Evolutionary conservation across 2,888 invertebrate species (phyloP).

Genomic region (Caenorhabditis sulstoni): DNA sequence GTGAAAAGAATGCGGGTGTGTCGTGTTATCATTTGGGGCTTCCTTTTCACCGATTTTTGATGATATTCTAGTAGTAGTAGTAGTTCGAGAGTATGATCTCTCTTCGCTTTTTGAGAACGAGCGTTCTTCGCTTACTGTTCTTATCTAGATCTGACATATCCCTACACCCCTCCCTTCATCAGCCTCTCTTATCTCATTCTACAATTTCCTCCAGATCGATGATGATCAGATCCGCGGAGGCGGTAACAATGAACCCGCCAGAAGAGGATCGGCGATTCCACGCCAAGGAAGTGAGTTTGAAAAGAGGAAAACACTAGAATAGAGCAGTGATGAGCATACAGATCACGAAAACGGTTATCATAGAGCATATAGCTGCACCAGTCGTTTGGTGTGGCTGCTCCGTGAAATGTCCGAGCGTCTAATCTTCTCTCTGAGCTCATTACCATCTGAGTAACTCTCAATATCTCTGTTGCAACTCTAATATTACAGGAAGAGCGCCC

Average conservation of each 20-base stretch:
- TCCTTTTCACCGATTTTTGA: no score
- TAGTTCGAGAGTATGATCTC: no score
- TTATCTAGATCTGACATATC: neutral
- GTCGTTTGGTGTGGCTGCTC: neutral
- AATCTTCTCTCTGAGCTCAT: conserved; percentile 33
- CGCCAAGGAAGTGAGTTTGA: conserved; percentile 19
- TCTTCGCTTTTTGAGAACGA: conserved; percentile 3
- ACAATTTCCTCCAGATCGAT: conserved; percentile 27
- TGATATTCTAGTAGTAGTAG: no score
- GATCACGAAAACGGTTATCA: neutral
- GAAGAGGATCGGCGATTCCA: conserved; percentile 9
- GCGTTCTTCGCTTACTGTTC: no score
- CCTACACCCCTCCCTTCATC: no score
- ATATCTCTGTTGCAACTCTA: neutral
- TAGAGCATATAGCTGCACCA: neutral
- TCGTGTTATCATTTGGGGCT: conserved; percentile 8
- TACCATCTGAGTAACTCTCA: neutral
- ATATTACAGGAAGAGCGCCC: neutral
- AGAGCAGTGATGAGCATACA: neutral
- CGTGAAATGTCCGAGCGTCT: conserved; percentile 13
- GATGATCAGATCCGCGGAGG: neutral
- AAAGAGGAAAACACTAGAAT: neutral
- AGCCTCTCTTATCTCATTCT: neutral
- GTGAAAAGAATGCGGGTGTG: conserved; percentile 65
- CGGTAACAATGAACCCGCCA: conserved; percentile 8